Percentiles rank a stretch among this genome's conserved stretches.
These are phyloP conservation scores for Drosophila melanogaster DNA, from an alignment of 1,140 invertebrate genomes.

Conservation along the genomic window Release_6_plus_ISO1_MT NT_037436.4:6103501-6104000, in stretches of 20 bases:
- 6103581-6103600: constrained; percentile 68
- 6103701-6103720: constrained; percentile 65
- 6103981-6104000: no score
- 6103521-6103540: constrained; percentile 29
- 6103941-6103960: background rate
- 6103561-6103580: constrained; percentile 77
- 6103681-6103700: constrained; percentile 48
- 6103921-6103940: constrained; percentile 21
- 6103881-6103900: constrained; percentile 3
- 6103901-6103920: constrained; percentile 52
- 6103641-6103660: constrained; percentile 73
- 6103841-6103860: constrained; percentile 71
- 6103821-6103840: constrained; percentile 59
- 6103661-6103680: constrained; percentile 53
- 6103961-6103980: background rate
- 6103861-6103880: constrained; percentile 43
- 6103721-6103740: constrained; percentile 63
- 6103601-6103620: constrained; percentile 39
- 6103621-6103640: constrained; percentile 80
- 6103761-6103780: constrained; percentile 39
- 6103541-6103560: constrained; percentile 65
- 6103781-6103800: constrained; percentile 72
- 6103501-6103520: constrained; percentile 21
- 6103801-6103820: constrained; percentile 22
- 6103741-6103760: constrained; percentile 23